A percentile compares a stretch with the other conserved stretches of the same genome.
Conservation (phyloP, 1,140 invertebrate species). For the Brachionus plicatilis region DNA sequence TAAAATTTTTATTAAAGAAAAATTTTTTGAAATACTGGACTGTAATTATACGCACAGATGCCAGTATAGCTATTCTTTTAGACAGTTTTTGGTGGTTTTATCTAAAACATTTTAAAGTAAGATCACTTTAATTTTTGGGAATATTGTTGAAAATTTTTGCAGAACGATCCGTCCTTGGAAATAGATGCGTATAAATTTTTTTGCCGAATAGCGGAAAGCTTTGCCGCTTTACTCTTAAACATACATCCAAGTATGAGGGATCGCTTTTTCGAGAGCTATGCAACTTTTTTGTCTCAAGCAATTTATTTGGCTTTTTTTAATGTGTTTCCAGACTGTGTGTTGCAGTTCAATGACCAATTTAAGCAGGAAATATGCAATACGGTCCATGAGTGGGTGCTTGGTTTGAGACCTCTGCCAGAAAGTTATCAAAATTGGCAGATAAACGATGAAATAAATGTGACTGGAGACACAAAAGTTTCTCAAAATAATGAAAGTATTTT, state of each 20-base stretch:
- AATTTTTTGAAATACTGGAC: conserved; percentile 36
- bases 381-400: conserved; percentile 23
- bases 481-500: conserved; percentile 9
- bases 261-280: conserved; percentile 32
- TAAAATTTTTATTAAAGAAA: background rate
- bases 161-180: background rate
- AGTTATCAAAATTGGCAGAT: conserved; percentile 34
- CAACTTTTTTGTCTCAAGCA: conserved; percentile 17
- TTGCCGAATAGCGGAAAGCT: conserved; percentile 23
- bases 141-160: background rate
- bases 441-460: conserved; percentile 21
- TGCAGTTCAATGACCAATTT: conserved; percentile 3
- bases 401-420: conserved; percentile 14
- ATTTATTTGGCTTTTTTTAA: conserved; percentile 32
- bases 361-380: conserved; percentile 11
- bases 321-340: conserved; percentile 11
- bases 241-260: conserved; percentile 15
- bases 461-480: conserved; percentile 19
- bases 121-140: background rate
- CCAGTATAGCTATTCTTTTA: background rate
- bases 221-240: background rate
- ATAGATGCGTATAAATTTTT: conserved; percentile 30
- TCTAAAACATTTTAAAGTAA: conserved; percentile 13
- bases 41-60: background rate
- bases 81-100: conserved; percentile 40